phyloP scores from a whole-genome alignment of 2,113 vertebrate species.

The Nesoenas mayeri region DNA sequence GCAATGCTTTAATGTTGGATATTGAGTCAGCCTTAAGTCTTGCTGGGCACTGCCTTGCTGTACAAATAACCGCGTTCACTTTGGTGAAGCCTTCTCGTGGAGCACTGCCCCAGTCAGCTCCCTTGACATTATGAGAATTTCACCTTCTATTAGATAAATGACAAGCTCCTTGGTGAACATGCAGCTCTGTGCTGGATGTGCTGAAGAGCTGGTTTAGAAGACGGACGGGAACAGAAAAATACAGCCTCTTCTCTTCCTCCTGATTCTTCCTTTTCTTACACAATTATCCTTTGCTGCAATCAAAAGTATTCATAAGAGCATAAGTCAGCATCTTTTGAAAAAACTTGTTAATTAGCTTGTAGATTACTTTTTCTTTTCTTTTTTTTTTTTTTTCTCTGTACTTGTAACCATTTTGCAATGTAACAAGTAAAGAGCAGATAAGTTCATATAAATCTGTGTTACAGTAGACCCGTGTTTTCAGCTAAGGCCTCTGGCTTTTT shows the following conservation, averaged over 20 bases:
- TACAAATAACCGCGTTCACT: rapidly evolving
- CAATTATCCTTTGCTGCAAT: neutral
- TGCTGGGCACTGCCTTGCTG: neutral
- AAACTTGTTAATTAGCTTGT: neutral
- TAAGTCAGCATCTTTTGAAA: neutral
- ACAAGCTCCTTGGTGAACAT: neutral
- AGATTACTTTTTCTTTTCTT: neutral
- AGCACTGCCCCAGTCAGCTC: neutral
- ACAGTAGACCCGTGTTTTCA: neutral
- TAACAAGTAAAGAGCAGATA: neutral
- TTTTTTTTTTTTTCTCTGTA: neutral
- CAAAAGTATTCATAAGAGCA: neutral
- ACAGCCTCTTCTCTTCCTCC: neutral
- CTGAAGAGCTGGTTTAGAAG: neutral
- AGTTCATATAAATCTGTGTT: neutral
- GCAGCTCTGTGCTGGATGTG: neutral
- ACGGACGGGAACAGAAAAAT: neutral
- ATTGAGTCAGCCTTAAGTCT: neutral
- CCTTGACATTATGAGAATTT: neutral
- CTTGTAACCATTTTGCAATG: neutral
- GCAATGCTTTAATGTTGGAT: neutral
- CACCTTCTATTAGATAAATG: neutral
- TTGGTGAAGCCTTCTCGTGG: neutral
- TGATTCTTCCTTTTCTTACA: neutral
- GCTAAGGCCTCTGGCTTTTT: neutral